Conservation (phyloP, 2,797 vertebrate genomes). For the Chelon auratus region DNA sequence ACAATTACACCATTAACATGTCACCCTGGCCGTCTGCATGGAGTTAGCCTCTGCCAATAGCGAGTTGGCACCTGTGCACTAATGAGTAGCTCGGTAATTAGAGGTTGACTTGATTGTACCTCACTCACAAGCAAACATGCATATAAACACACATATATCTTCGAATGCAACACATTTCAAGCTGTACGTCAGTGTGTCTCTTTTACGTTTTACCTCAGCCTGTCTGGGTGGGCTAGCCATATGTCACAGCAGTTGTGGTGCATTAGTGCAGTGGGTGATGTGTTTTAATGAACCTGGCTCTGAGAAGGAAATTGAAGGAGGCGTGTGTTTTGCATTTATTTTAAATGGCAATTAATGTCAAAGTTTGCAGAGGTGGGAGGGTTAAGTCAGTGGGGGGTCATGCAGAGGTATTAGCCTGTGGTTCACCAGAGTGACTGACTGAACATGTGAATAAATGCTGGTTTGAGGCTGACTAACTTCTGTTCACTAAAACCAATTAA, state of each 20-base stretch:
- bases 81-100: slow-evolving; percentile 80
- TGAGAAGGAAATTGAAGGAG: slow-evolving; percentile 13
- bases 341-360: slow-evolving; percentile 54
- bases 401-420: background rate
- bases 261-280: slow-evolving; percentile 19
- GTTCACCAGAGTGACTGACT: slow-evolving; percentile 39
- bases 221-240: slow-evolving; percentile 34
- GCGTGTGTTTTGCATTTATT: slow-evolving; percentile 30
- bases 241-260: slow-evolving; percentile 55
- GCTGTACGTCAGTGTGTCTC: slow-evolving; percentile 17
- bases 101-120: slow-evolving; percentile 60
- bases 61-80: slow-evolving; percentile 73
- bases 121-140: slow-evolving; percentile 39
- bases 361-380: slow-evolving; percentile 20
- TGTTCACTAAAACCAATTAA: background rate
- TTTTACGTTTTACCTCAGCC: slow-evolving; percentile 9
- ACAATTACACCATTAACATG: slow-evolving; percentile 80
- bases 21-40: slow-evolving; percentile 66
- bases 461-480: background rate
- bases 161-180: slow-evolving; percentile 24
- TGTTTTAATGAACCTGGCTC: slow-evolving; percentile 51
- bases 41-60: slow-evolving; percentile 75
- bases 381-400: background rate
- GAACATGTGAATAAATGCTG: background rate
- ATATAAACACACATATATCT: slow-evolving; percentile 10